phyloP scores from a whole-genome alignment of 2,888 invertebrate genomes.

The Hirtodrosophila trivittata region DNA sequence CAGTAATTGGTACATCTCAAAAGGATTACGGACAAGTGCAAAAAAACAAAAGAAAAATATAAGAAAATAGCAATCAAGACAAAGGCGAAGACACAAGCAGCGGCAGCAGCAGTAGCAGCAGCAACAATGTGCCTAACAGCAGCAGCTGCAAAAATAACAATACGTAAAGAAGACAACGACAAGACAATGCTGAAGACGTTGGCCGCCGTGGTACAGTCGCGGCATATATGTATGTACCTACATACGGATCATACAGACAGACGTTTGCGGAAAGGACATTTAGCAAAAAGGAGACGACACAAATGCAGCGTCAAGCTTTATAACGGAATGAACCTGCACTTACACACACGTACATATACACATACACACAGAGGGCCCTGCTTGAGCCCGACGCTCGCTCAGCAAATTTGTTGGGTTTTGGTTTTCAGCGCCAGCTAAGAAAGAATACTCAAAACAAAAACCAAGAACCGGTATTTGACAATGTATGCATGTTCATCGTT shows the following conservation, averaged over 20 bases:
- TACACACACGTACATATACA: conserved; percentile 25
- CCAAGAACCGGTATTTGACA: conserved; percentile 14
- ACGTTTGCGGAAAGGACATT: not conserved
- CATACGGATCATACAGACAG: conserved; percentile 10
- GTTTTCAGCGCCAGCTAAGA: too few species aligned
- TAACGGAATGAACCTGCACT: conserved; percentile 52
- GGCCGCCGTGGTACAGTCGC: conserved; percentile 51
- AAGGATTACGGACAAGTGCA: conserved; percentile 50
- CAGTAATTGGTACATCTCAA: conserved; percentile 5
- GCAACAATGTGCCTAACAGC: conserved; percentile 25
- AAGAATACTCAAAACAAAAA: conserved; percentile 49
- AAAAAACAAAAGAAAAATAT: conserved; percentile 1
- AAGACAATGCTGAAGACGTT: conserved; percentile 30
- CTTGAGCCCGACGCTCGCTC: conserved; percentile 10
- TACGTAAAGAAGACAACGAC: conserved; percentile 52
- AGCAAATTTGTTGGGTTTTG: conserved; percentile 11
- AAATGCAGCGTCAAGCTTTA: conserved; percentile 48
- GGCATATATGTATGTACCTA: conserved; percentile 18
- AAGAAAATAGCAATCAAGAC: conserved; percentile 1
- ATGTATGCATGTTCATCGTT: too few species aligned
- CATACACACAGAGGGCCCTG: conserved; percentile 7
- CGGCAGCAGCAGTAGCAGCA: conserved; percentile 6
- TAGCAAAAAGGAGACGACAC: conserved; percentile 31
- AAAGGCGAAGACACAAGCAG: not conserved
- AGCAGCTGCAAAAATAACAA: conserved; percentile 59